These are phyloP conservation scores for Mythimna impura DNA, from an alignment of 2,888 invertebrate genomes.

Conservation along the genomic window DNA sequence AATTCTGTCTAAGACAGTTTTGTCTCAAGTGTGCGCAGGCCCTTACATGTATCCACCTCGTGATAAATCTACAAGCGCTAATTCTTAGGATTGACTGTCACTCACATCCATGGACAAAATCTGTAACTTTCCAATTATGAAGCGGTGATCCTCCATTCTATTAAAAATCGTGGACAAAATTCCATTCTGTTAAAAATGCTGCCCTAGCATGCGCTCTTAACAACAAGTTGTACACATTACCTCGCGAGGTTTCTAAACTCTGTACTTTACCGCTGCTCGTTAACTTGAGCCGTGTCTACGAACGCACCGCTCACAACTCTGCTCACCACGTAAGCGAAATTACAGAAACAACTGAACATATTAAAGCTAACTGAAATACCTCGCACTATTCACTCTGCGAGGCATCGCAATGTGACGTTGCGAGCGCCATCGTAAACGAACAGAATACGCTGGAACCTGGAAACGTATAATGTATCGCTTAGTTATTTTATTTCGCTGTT, in stretches of 20 bases:
- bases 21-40: no score
- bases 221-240: conserved; percentile 15
- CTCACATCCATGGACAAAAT: not conserved
- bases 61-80: not conserved
- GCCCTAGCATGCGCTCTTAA: conserved; percentile 9
- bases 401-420: conserved; percentile 42
- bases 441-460: conserved; percentile 35
- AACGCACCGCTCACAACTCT: conserved; percentile 29
- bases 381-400: conserved; percentile 36
- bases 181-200: conserved; percentile 1
- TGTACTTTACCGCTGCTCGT: conserved; percentile 37
- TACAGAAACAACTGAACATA: conserved; percentile 46
- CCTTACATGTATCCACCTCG: not conserved
- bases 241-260: conserved; percentile 39
- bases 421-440: conserved; percentile 50
- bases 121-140: no score
- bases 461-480: conserved; percentile 47
- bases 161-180: no score
- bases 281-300: conserved; percentile 47
- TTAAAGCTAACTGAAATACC: conserved; percentile 51
- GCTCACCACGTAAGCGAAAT: conserved; percentile 27
- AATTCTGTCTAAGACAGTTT: no score
- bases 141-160: no score
- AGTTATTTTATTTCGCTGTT: conserved; percentile 56
- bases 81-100: not conserved